Evolutionary conservation across 2,797 vertebrate genomes (phyloP).

Genomic region (Lagodon rhomboides): DNA sequence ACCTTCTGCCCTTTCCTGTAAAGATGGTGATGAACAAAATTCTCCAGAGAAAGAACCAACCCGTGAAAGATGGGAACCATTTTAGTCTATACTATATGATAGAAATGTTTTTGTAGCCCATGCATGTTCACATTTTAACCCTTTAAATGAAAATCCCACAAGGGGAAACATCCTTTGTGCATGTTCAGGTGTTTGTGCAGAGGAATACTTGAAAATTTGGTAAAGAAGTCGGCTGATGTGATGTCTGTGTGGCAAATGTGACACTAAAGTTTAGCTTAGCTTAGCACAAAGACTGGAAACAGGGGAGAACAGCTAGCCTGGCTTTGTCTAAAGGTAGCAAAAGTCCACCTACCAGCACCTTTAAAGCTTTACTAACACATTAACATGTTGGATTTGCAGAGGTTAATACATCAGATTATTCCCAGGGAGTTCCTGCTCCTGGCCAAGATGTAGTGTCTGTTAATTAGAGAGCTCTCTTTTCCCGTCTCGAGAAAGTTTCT

Average conservation of each 20-base stretch:
- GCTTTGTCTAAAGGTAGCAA: too few species aligned
- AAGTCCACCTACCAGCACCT: not conserved
- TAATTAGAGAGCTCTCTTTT: not conserved
- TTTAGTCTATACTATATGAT: not conserved
- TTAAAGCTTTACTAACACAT: too few species aligned
- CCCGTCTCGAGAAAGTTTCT: too few species aligned
- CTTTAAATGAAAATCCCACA: not conserved
- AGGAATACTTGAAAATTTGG: not conserved
- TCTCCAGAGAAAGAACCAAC: conserved; percentile 25
- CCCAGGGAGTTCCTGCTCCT: not conserved
- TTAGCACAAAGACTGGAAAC: not conserved
- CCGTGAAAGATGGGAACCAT: conserved; percentile 4
- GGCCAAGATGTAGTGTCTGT: not conserved
- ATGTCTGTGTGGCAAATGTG: not conserved
- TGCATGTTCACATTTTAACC: not conserved
- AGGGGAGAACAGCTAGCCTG: too few species aligned
- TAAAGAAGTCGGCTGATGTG: too few species aligned
- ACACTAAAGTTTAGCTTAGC: not conserved
- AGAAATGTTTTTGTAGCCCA: not conserved
- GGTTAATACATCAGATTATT: not conserved
- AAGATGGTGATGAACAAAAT: conserved; percentile 13
- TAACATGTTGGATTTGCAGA: too few species aligned
- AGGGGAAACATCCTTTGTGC: not conserved
- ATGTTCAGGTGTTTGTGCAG: not conserved
- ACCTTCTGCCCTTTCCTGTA: conserved; percentile 28